Base-by-base conservation (phyloP, 1,140 invertebrate species). In the Arctopsyche grandis region DNA sequence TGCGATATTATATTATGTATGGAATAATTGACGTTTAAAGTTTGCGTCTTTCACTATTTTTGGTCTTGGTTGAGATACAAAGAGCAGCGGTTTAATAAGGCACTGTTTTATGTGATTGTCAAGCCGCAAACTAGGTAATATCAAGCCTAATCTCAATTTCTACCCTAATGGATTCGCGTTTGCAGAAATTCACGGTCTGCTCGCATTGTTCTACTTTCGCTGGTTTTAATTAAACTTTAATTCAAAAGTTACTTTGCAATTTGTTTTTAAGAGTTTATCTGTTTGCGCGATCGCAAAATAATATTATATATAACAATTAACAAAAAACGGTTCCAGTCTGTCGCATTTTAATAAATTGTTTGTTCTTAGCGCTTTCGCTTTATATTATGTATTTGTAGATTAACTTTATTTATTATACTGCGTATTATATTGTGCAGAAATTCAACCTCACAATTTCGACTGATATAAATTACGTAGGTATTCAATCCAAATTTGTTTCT, bases 31-130 rank as follows among this genome's bases (percentile, higher is more conserved):
- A 38, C 29, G 29, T 38, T 38, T 38, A 4, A 38, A 38, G 3
- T 38, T 38, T 38, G 29, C 29, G 29, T 7, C 29, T 38, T 38
- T 38, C 29, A 38, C 29, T 38, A 38, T 38, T 38, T 38, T 38
- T 7, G 29, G 29, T 38, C 29, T 38, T 38, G 29, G 29, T 7
- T 1, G 7, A 7, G 48, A 52, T 52, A 52, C 16, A 52, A 52
- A 52, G 12, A 0, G 63, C 22, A 9, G 63, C 63, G 63, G 63
- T 66, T 66, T 66, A 66, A 66, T 66, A 66, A 66, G 63, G 63
- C 19, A 19, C 63, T 66, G 63, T 66, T 66, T 66, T 66, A 24
- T 22, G 63, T 22, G 63, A 66, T 66, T 66, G 63, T 66, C 63
- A 24, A 21, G 14, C 63, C 63, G 63, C 63, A 66, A 66, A 66